phyloP scores from a whole-genome alignment of 2,797 vertebrate species.

The Hylomyscus alleni region DNA sequence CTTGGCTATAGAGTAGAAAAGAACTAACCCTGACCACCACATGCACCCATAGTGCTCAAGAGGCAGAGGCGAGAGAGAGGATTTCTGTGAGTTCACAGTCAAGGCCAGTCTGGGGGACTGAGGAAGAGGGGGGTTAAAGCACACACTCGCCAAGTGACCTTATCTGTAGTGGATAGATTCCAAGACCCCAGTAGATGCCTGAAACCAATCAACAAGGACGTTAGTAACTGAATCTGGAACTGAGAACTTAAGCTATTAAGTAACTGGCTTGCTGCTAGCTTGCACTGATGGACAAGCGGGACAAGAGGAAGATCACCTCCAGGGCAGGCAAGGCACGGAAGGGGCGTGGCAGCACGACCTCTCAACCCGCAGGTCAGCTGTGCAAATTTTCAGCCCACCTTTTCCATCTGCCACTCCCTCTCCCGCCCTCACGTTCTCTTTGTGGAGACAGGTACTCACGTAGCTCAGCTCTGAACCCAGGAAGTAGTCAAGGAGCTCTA shows the following conservation, averaged over 20 bases:
- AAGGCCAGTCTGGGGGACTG: not conserved
- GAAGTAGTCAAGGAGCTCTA: not conserved
- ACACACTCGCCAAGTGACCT: not conserved
- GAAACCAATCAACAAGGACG: not conserved
- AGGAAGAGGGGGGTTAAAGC: not conserved
- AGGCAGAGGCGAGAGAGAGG: not conserved
- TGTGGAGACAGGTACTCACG: not conserved
- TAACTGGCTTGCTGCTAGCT: not conserved
- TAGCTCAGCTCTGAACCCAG: not conserved
- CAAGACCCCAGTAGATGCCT: not conserved
- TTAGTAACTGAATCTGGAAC: not conserved
- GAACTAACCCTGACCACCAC: not conserved
- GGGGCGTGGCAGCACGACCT: not conserved
- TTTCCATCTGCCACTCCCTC: not conserved
- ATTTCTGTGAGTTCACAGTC: not conserved
- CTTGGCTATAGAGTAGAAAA: not conserved
- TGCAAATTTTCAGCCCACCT: not conserved
- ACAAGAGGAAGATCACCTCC: not conserved
- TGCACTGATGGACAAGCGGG: not conserved
- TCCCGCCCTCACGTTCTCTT: not conserved
- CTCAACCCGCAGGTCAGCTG: not conserved
- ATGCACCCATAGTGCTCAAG: not conserved
- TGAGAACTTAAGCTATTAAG: not conserved
- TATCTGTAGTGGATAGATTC: not conserved
- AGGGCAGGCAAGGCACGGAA: not conserved